Percentiles rank a stretch among this genome's conserved stretches.
Evolutionary conservation across 1,140 invertebrate species (phyloP).

Genomic region (Drosophila nikananu): DNA sequence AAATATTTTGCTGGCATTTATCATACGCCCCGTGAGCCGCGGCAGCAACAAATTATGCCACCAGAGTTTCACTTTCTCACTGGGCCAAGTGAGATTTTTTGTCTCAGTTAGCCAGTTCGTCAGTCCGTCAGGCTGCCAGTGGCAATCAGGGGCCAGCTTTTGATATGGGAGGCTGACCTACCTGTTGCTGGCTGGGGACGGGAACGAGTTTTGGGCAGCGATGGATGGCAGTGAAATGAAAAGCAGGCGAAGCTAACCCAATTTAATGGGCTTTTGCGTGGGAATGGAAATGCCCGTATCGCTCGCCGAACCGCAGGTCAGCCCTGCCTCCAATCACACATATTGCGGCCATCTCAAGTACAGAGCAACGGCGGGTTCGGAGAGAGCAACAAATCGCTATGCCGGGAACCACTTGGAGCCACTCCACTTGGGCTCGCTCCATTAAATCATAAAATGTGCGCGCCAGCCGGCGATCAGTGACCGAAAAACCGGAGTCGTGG

Average conservation of each 20-base stretch:
- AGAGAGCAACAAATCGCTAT: slow-evolving; percentile 55
- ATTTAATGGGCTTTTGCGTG: slow-evolving; percentile 69
- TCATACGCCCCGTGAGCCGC: slow-evolving; percentile 65
- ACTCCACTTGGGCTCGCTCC: slow-evolving; percentile 71
- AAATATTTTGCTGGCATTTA: slow-evolving; percentile 69
- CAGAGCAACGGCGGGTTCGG: background rate
- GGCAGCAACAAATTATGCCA: slow-evolving; percentile 63
- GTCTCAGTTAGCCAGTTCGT: slow-evolving; percentile 6
- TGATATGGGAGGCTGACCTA: slow-evolving; percentile 60
- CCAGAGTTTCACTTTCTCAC: slow-evolving; percentile 77
- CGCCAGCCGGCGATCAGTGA: slow-evolving; percentile 54
- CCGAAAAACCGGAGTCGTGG: slow-evolving; percentile 50
- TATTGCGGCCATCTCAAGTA: slow-evolving; percentile 37
- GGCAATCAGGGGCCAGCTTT: slow-evolving; percentile 39
- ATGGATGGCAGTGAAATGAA: slow-evolving; percentile 48
- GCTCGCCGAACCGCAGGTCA: slow-evolving; percentile 45
- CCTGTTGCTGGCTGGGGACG: slow-evolving; percentile 41
- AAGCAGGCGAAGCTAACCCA: slow-evolving; percentile 57
- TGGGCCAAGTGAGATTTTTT: slow-evolving; percentile 39
- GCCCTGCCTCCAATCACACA: slow-evolving; percentile 55
- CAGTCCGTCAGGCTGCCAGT: slow-evolving; percentile 34
- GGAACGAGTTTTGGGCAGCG: slow-evolving; percentile 41
- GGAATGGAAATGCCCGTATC: slow-evolving; percentile 45
- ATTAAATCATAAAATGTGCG: slow-evolving; percentile 68
- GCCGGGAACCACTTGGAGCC: slow-evolving; percentile 47